phyloP scores from a whole-genome alignment of 2,113 vertebrate species.

The Mustela lutreola region DNA sequence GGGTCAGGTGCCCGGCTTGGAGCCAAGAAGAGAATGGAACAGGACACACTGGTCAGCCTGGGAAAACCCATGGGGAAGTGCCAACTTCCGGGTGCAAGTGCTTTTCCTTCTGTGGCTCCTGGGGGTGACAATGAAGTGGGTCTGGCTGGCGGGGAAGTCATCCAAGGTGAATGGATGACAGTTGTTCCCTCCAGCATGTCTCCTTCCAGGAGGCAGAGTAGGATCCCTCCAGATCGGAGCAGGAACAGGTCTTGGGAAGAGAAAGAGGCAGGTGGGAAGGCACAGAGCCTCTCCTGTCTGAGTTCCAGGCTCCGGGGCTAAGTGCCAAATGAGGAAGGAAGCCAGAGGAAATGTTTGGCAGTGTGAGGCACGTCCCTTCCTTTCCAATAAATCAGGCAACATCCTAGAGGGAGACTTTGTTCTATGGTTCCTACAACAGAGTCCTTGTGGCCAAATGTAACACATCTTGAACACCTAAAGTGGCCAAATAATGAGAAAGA shows the following conservation, averaged over 20 bases:
- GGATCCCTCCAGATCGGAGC: fast-evolving
- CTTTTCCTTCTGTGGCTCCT: neutral
- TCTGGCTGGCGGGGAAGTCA: neutral
- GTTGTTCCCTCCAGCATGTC: fast-evolving
- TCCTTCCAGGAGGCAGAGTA: no score
- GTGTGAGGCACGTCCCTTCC: neutral
- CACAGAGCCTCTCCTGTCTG: fast-evolving
- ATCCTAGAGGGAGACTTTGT: neutral
- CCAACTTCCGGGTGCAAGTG: neutral
- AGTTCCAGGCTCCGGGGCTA: fast-evolving
- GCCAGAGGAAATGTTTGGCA: neutral
- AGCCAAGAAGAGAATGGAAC: neutral
- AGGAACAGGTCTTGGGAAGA: no score
- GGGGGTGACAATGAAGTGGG: neutral
- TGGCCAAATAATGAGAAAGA: fast-evolving
- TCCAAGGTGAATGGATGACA: neutral
- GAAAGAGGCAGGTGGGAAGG: neutral
- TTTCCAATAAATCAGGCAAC: neutral
- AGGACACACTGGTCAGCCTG: neutral
- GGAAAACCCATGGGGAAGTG: conserved; percentile 26
- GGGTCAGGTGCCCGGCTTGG: neutral
- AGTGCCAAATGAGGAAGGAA: neutral
- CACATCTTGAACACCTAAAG: neutral
- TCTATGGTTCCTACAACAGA: neutral
- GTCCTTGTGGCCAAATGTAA: neutral